phyloP scores from a whole-genome alignment of 1,140 invertebrate genomes.

The Eufriesea mexicana region DNA sequence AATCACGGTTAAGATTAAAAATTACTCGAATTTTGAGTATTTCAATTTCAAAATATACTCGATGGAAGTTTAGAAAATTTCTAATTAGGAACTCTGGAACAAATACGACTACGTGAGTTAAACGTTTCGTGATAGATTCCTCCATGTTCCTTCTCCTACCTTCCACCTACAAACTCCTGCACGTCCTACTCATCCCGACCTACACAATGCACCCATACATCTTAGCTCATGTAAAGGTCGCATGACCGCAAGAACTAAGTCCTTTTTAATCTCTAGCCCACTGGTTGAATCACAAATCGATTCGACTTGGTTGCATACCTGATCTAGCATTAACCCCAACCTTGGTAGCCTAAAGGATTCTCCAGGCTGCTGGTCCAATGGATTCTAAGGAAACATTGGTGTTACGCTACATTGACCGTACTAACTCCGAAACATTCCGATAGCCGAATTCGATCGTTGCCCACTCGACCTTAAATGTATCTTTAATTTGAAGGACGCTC shows the following conservation, averaged over 20 bases:
- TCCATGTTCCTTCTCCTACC: too few relatives aligned
- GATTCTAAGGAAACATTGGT: background rate
- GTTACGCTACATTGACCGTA: conserved; percentile 20
- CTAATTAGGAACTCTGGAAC: background rate
- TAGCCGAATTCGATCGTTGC: conserved; percentile 14
- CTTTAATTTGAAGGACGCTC: background rate
- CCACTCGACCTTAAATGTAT: conserved; percentile 5
- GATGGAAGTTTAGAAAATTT: background rate
- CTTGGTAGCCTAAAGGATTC: too few relatives aligned
- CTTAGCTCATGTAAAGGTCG: background rate
- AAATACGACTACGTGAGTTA: background rate
- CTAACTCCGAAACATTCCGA: conserved; percentile 27
- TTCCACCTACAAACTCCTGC: too few relatives aligned
- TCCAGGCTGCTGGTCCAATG: too few relatives aligned
- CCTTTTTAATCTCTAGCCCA: conserved; percentile 10
- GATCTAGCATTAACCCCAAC: conserved; percentile 2
- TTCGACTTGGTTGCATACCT: background rate
- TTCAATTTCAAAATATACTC: background rate
- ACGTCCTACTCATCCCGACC: too few relatives aligned
- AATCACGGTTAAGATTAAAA: too few relatives aligned
- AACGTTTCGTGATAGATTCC: background rate
- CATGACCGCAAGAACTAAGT: background rate
- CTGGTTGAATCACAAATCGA: background rate
- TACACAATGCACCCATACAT: too few relatives aligned
- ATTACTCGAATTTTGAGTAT: background rate